Base-by-base conservation (phyloP, 2,797 vertebrate genomes). In the Sebastes cheni region DNA sequence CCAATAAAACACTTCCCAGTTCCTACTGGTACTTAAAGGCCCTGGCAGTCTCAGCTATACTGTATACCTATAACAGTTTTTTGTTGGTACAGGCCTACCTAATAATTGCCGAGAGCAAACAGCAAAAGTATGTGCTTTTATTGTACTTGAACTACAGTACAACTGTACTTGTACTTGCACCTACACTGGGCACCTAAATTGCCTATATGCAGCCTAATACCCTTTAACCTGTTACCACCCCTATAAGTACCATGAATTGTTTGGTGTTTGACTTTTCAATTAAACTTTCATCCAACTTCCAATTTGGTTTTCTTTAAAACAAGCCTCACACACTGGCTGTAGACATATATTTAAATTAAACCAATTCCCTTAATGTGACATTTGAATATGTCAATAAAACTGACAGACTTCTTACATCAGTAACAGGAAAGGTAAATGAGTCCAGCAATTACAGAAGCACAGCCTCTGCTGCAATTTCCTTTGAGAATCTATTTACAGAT, bases 401-500 rank as follows among this genome's bases (percentile, higher is more conserved):
- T 42, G 65, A 39, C 74, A 16, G 22, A 52, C 34, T 52, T 69
- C 39, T 55, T 55, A 56, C 66, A 70, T 77, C 66, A 67, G 68
- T 54, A 82, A 30, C 16, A 71, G 39, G 46, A 30, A 30, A 29
- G 62, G 54, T 18, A 67, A 81, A 72, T 77, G n/a, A 81, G 46
- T 76, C 36, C 23, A 34, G 58, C 42, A 46, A 36, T 60, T 9
- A 30, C 46, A 80, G 3, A 67, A 52, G 14, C 54, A 71, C 25
- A 46, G 39, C 29, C 39, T 52, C 58, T 66, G 60, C 34, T 67
- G 62, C 72, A 18, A 29, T 66, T 67, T 66, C 27, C 60, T 61
- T 39, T 42, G 58, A 71, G 25, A 75, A 56, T 72, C 39, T 66
- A 58, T 79, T 77, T 72, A 56, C 50, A 64, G 56, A 83, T 30